Percentiles rank a stretch among this genome's conserved stretches.
Conservation (phyloP, 2,888 invertebrate species). For the Agrilus biguttatus region DNA sequence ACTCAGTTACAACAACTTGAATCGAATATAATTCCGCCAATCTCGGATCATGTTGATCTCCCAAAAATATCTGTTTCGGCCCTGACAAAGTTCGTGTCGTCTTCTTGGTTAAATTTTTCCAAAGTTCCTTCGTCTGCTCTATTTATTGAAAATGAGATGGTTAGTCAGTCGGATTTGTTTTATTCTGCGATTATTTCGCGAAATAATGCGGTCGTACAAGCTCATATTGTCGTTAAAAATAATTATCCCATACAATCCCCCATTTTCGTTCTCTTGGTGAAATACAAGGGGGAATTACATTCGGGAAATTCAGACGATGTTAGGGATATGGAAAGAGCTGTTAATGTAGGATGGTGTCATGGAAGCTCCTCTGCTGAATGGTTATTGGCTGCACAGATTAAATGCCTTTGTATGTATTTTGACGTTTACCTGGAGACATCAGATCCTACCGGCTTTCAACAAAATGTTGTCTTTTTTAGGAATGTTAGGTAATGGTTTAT, state of each 20-base stretch:
- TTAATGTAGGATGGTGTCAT: conserved; percentile 44
- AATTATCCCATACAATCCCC: conserved; percentile 71
- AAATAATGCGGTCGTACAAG: conserved; percentile 63
- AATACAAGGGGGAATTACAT: conserved; percentile 55
- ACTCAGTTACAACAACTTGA: conserved; percentile 55
- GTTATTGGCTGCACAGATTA: conserved; percentile 65
- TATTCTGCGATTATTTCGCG: conserved; percentile 70
- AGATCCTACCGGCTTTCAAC: conserved; percentile 55
- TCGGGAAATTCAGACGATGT: conserved; percentile 55
- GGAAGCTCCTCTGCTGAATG: conserved; percentile 26
- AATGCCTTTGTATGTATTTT: conserved; percentile 64
- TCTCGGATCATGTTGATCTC: conserved; percentile 24
- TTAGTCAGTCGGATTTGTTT: conserved; percentile 49
- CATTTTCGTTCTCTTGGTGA: conserved; percentile 58
- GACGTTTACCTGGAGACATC: conserved; percentile 77
- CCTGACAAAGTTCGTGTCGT: conserved; percentile 54
- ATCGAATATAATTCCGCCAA: conserved; percentile 20
- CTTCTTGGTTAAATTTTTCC: conserved; percentile 53
- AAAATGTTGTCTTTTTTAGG: conserved; percentile 69
- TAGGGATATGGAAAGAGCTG: conserved; percentile 38
- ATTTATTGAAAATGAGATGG: conserved; percentile 42
- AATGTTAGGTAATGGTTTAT: conserved; percentile 37
- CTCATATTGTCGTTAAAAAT: conserved; percentile 63
- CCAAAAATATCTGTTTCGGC: conserved; percentile 41
- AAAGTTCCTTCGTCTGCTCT: conserved; percentile 36